phyloP scores from a whole-genome alignment of 2,797 vertebrate genomes.

The Pseudocheirus occidentalis region DNA sequence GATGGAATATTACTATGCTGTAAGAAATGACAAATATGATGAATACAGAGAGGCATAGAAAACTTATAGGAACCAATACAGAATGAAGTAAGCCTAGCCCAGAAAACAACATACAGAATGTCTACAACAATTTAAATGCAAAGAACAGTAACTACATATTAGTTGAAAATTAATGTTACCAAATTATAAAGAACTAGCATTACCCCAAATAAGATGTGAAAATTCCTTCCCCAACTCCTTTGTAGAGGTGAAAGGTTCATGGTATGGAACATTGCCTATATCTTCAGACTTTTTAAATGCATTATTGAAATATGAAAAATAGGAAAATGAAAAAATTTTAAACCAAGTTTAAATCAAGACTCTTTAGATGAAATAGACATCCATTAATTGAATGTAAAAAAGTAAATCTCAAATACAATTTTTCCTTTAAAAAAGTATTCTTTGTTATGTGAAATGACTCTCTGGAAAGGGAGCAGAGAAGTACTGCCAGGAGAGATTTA shows the following conservation, averaged over 20 bases:
- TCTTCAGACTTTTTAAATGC: neutral
- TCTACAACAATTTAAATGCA: neutral
- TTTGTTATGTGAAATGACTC: neutral
- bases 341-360: neutral
- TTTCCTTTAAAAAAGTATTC: neutral
- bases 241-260: neutral
- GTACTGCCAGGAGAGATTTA: neutral
- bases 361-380: neutral
- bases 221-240: neutral
- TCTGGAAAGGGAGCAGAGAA: neutral
- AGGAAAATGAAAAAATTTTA: neutral
- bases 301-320: neutral
- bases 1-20: neutral
- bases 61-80: neutral
- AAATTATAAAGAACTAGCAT: neutral
- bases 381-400: neutral
- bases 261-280: neutral
- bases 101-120: neutral
- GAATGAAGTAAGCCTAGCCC: neutral
- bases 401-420: neutral
- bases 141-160: neutral
- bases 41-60: neutral
- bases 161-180: neutral
- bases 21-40: neutral
- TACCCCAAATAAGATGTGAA: neutral